These are phyloP conservation scores for Plecotus auritus DNA, from an alignment of 2,113 vertebrate genomes.

Conservation along the genomic window DNA sequence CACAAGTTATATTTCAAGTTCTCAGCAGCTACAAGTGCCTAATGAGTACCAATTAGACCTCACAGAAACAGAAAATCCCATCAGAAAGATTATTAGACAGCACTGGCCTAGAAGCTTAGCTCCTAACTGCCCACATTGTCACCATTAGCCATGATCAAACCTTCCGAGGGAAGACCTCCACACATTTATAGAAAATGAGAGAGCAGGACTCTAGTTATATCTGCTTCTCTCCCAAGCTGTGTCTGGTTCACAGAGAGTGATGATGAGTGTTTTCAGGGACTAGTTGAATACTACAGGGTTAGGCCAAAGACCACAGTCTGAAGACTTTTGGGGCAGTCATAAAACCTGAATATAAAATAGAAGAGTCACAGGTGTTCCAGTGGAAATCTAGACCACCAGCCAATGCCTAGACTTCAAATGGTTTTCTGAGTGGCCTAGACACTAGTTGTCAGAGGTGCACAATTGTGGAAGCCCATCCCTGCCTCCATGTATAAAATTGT, in stretches of 20 bases:
- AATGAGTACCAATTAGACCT: background rate
- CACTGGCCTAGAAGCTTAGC: background rate
- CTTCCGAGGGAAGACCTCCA: background rate
- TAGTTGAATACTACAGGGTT: background rate
- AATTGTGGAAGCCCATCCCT: background rate
- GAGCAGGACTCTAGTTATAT: background rate
- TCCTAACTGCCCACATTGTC: background rate
- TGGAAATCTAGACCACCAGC: background rate
- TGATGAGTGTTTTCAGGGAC: background rate
- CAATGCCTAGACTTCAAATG: background rate
- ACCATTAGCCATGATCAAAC: background rate
- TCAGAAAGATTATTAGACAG: background rate
- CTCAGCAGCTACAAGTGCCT: background rate
- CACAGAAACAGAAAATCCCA: background rate
- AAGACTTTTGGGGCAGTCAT: background rate
- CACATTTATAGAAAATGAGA: background rate
- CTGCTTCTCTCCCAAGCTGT: background rate
- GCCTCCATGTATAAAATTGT: background rate
- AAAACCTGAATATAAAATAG: background rate
- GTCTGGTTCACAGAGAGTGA: background rate
- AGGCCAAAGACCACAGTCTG: background rate
- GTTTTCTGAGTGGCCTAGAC: background rate
- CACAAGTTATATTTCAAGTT: slow-evolving; percentile 3
- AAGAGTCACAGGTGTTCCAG: background rate
- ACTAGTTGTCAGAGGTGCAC: background rate